Evolutionary conservation across 2,113 vertebrate species (phyloP).

Genomic region (Ctenodactylus gundi): DNA sequence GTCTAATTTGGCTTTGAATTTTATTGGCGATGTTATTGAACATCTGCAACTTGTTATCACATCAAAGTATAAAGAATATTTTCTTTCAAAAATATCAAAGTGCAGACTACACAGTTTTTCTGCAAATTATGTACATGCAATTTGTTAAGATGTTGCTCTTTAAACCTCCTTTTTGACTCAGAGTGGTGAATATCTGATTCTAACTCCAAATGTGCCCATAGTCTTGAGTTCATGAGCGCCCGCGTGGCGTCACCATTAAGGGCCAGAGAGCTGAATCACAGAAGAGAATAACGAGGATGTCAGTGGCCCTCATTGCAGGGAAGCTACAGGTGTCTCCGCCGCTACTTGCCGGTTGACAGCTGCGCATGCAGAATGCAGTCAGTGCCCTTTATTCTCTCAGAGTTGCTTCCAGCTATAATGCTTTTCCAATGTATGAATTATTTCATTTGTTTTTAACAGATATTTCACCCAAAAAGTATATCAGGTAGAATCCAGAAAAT

Average conservation of each 20-base stretch:
- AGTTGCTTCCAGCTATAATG: not conserved
- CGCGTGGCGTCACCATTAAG: rapidly evolving
- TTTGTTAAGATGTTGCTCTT: not conserved
- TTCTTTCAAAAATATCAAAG: not conserved
- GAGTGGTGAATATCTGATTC: not conserved
- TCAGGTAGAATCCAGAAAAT: not conserved
- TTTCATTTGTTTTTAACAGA: not conserved
- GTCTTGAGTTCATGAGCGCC: rapidly evolving
- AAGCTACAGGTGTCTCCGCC: rapidly evolving
- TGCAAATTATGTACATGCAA: not conserved
- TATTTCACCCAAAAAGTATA: not conserved
- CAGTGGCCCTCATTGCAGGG: rapidly evolving
- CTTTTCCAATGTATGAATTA: not conserved
- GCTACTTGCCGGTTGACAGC: not conserved
- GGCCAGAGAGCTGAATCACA: rapidly evolving
- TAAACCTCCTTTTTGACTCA: not conserved
- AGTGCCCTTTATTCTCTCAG: not conserved
- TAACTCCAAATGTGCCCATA: not conserved
- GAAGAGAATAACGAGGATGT: rapidly evolving
- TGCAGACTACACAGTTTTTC: not conserved
- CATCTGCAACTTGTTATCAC: not conserved
- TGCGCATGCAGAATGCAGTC: rapidly evolving
- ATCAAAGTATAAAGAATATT: not conserved
- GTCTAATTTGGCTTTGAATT: not conserved
- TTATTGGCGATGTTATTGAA: not conserved